Evolutionary conservation across 2,797 vertebrate genomes (phyloP), one percentile per base, ranked within the genome.

Genomic region (Ammospiza maritima): DNA sequence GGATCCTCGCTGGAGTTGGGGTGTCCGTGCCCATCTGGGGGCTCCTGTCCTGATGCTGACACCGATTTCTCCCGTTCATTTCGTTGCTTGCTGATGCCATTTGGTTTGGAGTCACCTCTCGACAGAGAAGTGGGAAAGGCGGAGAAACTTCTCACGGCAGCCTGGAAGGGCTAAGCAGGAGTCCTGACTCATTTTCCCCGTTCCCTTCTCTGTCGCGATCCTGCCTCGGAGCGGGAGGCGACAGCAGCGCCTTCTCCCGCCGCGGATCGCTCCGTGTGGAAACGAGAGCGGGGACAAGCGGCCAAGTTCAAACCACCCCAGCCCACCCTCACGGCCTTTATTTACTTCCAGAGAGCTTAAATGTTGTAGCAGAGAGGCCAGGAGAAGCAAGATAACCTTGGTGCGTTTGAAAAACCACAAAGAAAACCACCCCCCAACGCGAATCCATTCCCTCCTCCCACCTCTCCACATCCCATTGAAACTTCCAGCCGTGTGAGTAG

Each of bases 371-470:
- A 40, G 53, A 29, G 48, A 45, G 50, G 79, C 80, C 67, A 60
- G 14, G 30, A 48, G 60, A n/a, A 65, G 62, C 8, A 9, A 77
- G 57, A 44, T 50, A 87, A 85, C 75, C 87, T 77, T 3, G 61
- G 27, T 80, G 76, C 50, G 38, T 56, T 91, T 65, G 14, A 65
- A 92, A 95, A 93, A 51, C 7, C 87, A 78, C 94, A 85, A 54
- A 86, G 70, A 65, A 95, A 93, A 38, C 56, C 78, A 34, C 90
- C 70, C 70, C 80, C 90, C 40, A 2, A 2, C 8, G 48, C 15
- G 6, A 75, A 60, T 60, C 73, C 69, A 45, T 93, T 67, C 88
- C 76, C 67, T 77, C 75, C 90, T 77, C 80, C 72, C 72, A 3
- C 51, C 47, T 12, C 47, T 80, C 36, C 65, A 5, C 56, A 73